These are phyloP conservation scores for Nycticryphes semicollaris DNA, from an alignment of 2,113 vertebrate genomes.

Conservation along the genomic window DNA sequence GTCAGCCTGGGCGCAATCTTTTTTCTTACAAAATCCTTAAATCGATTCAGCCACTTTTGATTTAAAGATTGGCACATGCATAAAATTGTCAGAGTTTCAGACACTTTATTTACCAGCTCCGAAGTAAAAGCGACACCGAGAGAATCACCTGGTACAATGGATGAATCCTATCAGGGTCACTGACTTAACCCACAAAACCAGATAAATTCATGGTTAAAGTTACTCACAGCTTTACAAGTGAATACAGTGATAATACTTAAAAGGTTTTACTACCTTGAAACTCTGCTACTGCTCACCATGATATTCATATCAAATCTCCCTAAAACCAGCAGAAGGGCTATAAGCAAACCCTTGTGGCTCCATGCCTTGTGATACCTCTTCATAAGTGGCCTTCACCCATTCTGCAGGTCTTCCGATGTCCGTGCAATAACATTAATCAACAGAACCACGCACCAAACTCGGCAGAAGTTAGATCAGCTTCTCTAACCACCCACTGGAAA, in stretches of 20 bases:
- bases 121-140: not conserved
- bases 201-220: not conserved
- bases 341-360: not conserved
- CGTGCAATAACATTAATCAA: not conserved
- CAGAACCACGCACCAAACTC: not conserved
- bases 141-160: constrained; percentile 14
- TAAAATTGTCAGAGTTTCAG: constrained; percentile 65
- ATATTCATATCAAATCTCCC: not conserved
- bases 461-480: not conserved
- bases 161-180: constrained; percentile 31
- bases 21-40: constrained; percentile 60
- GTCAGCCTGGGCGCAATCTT: constrained; percentile 40
- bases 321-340: not conserved
- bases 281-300: not conserved
- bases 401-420: not conserved
- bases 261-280: not conserved
- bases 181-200: not conserved
- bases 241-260: not conserved
- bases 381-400: not conserved
- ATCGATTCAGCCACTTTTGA: constrained; percentile 64
- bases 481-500: not conserved
- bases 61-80: constrained; percentile 66
- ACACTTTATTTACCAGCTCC: constrained; percentile 52
- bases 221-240: not conserved
- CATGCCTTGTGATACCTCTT: not conserved